A percentile compares a stretch with the other conserved stretches of the same genome.
Evolutionary conservation across 1,140 invertebrate genomes (phyloP).

Genomic region (Lithobius niger): DNA sequence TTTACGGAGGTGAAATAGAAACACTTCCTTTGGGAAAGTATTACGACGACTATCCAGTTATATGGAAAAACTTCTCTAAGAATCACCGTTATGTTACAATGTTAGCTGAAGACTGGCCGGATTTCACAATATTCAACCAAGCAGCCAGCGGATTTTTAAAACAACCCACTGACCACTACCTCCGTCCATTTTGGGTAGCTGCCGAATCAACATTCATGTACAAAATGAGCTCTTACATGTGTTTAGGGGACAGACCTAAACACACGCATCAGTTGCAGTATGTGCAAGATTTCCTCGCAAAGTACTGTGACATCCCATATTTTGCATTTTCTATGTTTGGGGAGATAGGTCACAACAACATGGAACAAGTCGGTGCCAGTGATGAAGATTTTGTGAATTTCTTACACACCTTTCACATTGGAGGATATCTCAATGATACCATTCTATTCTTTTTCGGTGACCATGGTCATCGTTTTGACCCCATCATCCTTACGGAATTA

Average conservation of each 20-base stretch:
- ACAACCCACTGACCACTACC: slow-evolving; percentile 86
- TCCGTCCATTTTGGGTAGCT: slow-evolving; percentile 60
- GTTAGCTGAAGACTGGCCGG: slow-evolving; percentile 72
- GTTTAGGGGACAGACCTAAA: slow-evolving; percentile 57
- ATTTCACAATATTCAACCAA: slow-evolving; percentile 78
- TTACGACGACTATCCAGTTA: slow-evolving; percentile 65
- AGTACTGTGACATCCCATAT: slow-evolving; percentile 42
- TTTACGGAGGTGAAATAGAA: slow-evolving; percentile 71
- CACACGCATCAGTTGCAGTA: background rate
- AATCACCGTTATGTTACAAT: slow-evolving; percentile 49
- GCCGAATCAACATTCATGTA: slow-evolving; percentile 32
- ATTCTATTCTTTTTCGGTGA: slow-evolving; percentile 73
- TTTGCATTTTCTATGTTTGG: slow-evolving; percentile 77
- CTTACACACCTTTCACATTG: slow-evolving; percentile 43
- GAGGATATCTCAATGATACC: slow-evolving; percentile 55
- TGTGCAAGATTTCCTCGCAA: background rate
- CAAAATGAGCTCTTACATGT: slow-evolving; percentile 49
- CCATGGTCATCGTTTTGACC: slow-evolving; percentile 72
- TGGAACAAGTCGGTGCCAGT: slow-evolving; percentile 56
- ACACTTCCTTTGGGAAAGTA: slow-evolving; percentile 66
- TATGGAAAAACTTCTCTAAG: slow-evolving; percentile 59
- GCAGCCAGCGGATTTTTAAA: slow-evolving; percentile 73
- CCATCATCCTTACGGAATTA: slow-evolving; percentile 59
- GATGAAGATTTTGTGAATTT: slow-evolving; percentile 53
- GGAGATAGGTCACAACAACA: slow-evolving; percentile 76